Evolutionary conservation across 2,888 invertebrate genomes (phyloP).

Genomic region (Heliconius charithonia): DNA sequence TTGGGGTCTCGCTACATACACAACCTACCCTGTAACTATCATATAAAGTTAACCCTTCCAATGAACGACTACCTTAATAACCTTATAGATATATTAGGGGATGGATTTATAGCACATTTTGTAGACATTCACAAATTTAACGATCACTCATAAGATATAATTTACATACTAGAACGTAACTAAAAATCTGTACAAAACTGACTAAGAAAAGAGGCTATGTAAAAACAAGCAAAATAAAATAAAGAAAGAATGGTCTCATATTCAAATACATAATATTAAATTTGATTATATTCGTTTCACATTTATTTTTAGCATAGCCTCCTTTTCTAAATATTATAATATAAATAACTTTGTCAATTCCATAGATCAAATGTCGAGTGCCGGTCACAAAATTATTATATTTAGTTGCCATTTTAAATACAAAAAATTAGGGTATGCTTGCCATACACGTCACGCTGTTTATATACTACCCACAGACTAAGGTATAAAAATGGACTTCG

Average conservation of each 20-base stretch:
- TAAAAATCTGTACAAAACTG: constrained; percentile 33
- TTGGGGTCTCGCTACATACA: constrained; percentile 71
- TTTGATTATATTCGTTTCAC: neutral
- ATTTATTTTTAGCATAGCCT: neutral
- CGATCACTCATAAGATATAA: constrained; percentile 34
- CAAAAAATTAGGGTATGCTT: constrained; percentile 15
- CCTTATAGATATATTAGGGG: constrained; percentile 48
- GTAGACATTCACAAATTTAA: constrained; percentile 49
- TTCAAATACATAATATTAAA: constrained; percentile 2
- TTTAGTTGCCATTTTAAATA: constrained; percentile 31
- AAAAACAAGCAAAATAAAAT: neutral
- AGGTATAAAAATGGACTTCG: neutral
- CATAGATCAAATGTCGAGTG: constrained; percentile 33
- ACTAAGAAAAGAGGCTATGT: constrained; percentile 11
- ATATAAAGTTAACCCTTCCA: constrained; percentile 56
- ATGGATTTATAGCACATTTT: constrained; percentile 66
- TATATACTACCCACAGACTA: neutral
- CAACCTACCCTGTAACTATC: constrained; percentile 74
- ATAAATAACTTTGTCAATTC: constrained; percentile 31
- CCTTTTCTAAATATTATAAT: constrained; percentile 25
- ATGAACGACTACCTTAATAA: constrained; percentile 36
- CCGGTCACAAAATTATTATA: constrained; percentile 10
- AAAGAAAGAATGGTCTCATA: neutral
- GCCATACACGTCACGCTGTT: constrained; percentile 5
- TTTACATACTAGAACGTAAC: constrained; percentile 20